Evolutionary conservation across 2,113 vertebrate genomes (phyloP), one percentile per base, ranked within the genome.

Genomic region (Pseudolaguvia tuberculata): DNA sequence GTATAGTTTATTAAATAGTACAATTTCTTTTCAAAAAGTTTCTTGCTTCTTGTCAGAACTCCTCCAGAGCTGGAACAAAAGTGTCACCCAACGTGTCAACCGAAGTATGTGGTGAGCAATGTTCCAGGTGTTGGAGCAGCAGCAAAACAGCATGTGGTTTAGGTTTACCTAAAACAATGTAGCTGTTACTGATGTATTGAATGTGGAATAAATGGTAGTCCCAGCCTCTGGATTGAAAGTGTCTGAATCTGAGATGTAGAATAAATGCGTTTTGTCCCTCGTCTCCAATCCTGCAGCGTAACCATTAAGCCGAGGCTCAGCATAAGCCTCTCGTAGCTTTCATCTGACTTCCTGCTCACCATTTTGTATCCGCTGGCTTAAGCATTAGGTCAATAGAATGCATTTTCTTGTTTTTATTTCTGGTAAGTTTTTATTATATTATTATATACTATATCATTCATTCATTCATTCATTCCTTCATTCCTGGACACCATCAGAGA

Each of bases 311-410:
- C 48, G 23, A 48, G 35, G 73, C 62, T 75, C 73, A 56, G 21
- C 39, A 62, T 21, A 39, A 74, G 50, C 57, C 1, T 27, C 4
- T 57, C 61, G 51, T 31, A 52, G 71, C 47, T 2, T 20, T 52
- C 27, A 70, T 21, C 29, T 21, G 29, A 51, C 66, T 69, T 6
- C 50, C 50, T 69, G 25, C 20, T n/a, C 66, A 31, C 50, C 45
- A 21, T 25, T 42, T 20, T 21, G 31, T 61, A 11, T 35, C 15
- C 31, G 59, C 31, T 53, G 21, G 29, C 52, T 27, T 62, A n/a
- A 50, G 20, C 29, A 27, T 42, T 21, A 53, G 72, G 48, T 74
- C 53, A 65, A 74, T 65, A 35, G 47, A 21, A 74, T 20, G 31
- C 51, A 10, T 72, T 72, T 18, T 1, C 12, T 23, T 17, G 47